Base-by-base conservation (phyloP, 2,888 invertebrate species). In the Synanthedon myopaeformis region DNA sequence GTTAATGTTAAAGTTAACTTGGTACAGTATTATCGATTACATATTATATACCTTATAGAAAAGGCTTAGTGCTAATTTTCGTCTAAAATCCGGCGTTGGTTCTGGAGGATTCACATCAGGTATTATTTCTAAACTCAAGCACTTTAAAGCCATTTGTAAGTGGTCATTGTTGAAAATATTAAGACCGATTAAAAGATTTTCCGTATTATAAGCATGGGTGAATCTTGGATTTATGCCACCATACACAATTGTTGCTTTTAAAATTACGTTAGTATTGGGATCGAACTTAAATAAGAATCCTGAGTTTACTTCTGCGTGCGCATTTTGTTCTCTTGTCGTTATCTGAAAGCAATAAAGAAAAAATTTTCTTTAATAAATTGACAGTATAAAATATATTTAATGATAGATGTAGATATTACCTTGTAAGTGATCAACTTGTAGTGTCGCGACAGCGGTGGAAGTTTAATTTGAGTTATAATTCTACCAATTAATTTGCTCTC, bases 281-380 rank as follows among this genome's bases (percentile, higher is more conserved):
- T 78, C 61, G 51, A 91, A 61, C 68, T 89, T 84, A 53, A 91
- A 79, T 2, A 90, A 72, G 65, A 92, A 92, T 17, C 90, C 92
- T 17, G 91, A 92, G 64, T 92, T 92, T 0, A 93, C 90, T 58
- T 90, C 88, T 0, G 92, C 92, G 64, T 91, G 91, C 0, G 92
- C 89, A 65, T 92, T 92, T 74, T 91, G 91, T 6, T 90, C 23
- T 23, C 92, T 80, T 1, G 92, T 90, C 89, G 91, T 92, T 49
- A 93, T 89, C 93, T 94, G 66, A 3, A 45, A 45, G 8, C 6
- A 45, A 45, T n/a, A 1, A 13, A 45, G 8, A 11, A 45, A 13
- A 45, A 2, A 35, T 35, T 35, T 35, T 6, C 10, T 35, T 6
- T 28, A 28, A 35, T 35, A 35, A 23, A 35, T 35, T 35, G 10